phyloP scores from a whole-genome alignment of 2,113 vertebrate species.

The Rhipidura dahli region DNA sequence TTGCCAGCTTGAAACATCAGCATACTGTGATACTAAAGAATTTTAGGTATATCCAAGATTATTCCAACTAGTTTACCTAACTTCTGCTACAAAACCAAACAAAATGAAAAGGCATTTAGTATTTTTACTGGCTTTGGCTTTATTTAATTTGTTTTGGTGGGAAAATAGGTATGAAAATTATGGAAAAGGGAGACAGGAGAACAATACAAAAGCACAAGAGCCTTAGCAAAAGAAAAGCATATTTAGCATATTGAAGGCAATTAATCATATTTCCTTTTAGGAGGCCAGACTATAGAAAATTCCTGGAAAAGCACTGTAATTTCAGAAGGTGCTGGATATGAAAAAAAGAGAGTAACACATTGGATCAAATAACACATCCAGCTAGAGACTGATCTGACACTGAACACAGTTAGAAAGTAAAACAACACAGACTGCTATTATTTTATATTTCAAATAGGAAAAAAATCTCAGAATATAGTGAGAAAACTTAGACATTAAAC shows the following conservation, averaged over 20 bases:
- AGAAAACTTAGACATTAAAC: not conserved
- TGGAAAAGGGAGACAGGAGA: not conserved
- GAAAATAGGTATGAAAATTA: not conserved
- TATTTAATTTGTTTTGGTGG: not conserved
- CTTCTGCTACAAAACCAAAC: not conserved
- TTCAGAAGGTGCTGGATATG: conserved; percentile 16
- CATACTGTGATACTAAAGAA: not conserved
- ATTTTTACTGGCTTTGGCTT: not conserved
- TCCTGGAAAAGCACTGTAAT: conserved; percentile 7
- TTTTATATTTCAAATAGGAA: not conserved
- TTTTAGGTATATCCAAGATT: not conserved
- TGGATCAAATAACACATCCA: conserved; percentile 17
- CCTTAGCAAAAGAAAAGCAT: not conserved
- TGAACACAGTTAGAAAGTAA: not conserved
- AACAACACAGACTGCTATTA: not conserved
- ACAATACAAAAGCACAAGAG: not conserved
- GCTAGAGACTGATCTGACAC: not conserved
- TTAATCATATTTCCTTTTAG: not conserved
- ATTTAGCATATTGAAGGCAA: not conserved
- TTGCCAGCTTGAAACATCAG: not conserved
- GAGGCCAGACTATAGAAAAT: not conserved
- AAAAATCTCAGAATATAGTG: not conserved
- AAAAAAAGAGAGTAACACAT: not conserved
- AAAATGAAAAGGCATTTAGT: not conserved
- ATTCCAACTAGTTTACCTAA: not conserved